Conservation (phyloP, 2,888 invertebrate species). For the Crepidodera aurea region DNA sequence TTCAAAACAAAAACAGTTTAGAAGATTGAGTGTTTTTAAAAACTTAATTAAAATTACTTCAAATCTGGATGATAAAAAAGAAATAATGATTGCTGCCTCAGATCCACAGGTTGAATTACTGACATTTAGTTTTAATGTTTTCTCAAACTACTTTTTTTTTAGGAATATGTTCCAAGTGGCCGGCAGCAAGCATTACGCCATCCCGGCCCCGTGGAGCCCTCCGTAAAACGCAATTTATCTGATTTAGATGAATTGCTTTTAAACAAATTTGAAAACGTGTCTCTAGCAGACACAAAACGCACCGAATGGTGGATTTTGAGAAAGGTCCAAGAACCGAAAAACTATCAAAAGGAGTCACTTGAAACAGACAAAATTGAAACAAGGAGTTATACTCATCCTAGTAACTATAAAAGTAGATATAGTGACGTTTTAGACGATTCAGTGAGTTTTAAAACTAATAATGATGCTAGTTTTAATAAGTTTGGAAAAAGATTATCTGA, state of each 20-base stretch:
- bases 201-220: slow-evolving; percentile 72
- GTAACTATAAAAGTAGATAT: slow-evolving; percentile 38
- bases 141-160: slow-evolving; percentile 33
- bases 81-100: slow-evolving; percentile 88
- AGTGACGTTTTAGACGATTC: slow-evolving; percentile 51
- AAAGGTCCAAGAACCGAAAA: slow-evolving; percentile 63
- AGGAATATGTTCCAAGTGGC: slow-evolving; percentile 91
- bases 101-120: slow-evolving; percentile 76
- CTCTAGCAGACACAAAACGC: slow-evolving; percentile 69
- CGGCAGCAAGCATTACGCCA: slow-evolving; percentile 80
- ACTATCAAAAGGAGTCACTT: slow-evolving; percentile 16
- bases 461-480: slow-evolving; percentile 49
- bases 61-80: slow-evolving; percentile 88
- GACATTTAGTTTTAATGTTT: slow-evolving; percentile 5
- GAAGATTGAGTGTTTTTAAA: slow-evolving; percentile 1
- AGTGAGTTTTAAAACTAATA: slow-evolving; percentile 48
- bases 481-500: slow-evolving; percentile 52
- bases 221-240: slow-evolving; percentile 42
- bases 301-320: slow-evolving; percentile 69
- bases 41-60: slow-evolving; percentile 32
- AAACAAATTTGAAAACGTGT: slow-evolving; percentile 79
- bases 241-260: slow-evolving; percentile 66
- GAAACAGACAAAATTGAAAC: slow-evolving; percentile 32
- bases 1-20: background rate
- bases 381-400: slow-evolving; percentile 36